A percentile compares a stretch with the other conserved stretches of the same genome.
phyloP scores from a whole-genome alignment of 1,140 invertebrate genomes.

The honey bee (Apis mellifera) region DNA sequence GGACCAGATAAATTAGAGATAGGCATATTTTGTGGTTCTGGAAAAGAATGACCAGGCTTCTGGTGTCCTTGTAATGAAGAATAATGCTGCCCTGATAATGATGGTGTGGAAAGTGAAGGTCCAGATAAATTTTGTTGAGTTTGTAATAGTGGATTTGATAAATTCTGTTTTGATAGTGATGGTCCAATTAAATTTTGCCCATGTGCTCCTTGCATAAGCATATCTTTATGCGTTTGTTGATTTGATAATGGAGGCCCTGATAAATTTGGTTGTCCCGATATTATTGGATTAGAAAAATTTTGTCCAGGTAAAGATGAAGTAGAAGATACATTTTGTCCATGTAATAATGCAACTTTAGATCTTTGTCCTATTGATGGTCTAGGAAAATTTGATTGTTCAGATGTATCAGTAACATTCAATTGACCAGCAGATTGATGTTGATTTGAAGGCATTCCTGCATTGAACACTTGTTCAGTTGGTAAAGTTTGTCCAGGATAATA shows the following conservation, averaged over 20 bases:
- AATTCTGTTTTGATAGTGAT: constrained; percentile 63
- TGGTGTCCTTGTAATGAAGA: constrained; percentile 44
- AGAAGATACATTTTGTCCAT: constrained; percentile 50
- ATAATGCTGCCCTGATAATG: constrained; percentile 42
- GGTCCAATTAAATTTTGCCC: constrained; percentile 59
- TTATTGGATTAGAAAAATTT: constrained; percentile 48
- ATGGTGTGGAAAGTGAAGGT: constrained; percentile 43
- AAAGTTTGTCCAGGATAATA: constrained; percentile 67
- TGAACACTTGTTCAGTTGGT: constrained; percentile 65
- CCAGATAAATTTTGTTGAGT: constrained; percentile 56
- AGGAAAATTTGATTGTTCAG: constrained; percentile 59
- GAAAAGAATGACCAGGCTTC: constrained; percentile 21
- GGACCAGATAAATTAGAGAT: constrained; percentile 62
- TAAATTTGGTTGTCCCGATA: constrained; percentile 51
- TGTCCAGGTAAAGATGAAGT: constrained; percentile 48
- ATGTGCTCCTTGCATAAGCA: constrained; percentile 49
- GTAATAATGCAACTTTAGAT: constrained; percentile 33
- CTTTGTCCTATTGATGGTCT: constrained; percentile 58
- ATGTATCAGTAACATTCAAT: constrained; percentile 56
- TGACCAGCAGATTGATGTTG: constrained; percentile 53
- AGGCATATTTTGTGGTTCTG: constrained; percentile 21
- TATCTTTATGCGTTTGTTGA: constrained; percentile 35
- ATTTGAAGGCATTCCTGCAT: constrained; percentile 57
- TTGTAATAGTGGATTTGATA: constrained; percentile 47
- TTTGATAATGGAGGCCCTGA: constrained; percentile 71